Evolutionary conservation across 2,888 invertebrate genomes (phyloP), one percentile per base, ranked within the genome.

Genomic region (Polymixis flavicincta): DNA sequence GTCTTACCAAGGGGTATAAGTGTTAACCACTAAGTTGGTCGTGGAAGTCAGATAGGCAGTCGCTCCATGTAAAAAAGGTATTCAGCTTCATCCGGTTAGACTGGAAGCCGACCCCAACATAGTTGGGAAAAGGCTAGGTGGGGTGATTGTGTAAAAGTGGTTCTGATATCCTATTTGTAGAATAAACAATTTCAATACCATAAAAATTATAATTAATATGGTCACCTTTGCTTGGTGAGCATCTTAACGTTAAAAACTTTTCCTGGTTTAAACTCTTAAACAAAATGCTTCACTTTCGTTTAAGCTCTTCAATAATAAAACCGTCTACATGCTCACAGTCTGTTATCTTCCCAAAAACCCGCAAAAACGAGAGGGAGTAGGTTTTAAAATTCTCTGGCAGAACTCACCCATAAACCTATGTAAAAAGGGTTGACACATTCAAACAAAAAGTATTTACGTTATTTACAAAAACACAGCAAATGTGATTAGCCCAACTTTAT

Each of bases 401-500:
- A 79, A 28, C 57, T 60, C n/a, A 37, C 14, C 50, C 37, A 37
- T 19, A 45, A 80, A 55, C 69, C 25, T 22, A 50, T 57, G 60
- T 25, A 63, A 80, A 80, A 73, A 65, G 60, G 72, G 65, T 77
- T 65, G 65, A 57, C 72, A 66, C 72, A 48, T 82, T 17, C 45
- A 22, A 69, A 76, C 78, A 78, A 54, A 54, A 59, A 79, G 54
- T 79, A 50, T 75, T 69, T 76, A 45, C n/a, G 50, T 75, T 80
- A 80, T 80, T 69, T 55, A 65, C 81, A 69, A 80, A 73, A 72
- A 68, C 65, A 70, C 14, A 74, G 64, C 67, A 45, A 72, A 72
- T 70, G 60, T 73, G 72, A 73, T 82, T 73, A 82, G 54, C 48
- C 25, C 71, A 70, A 72, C 72, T 83, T 81, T 78, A 82, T 77